Base-by-base conservation (phyloP, 2,797 vertebrate species). In the Alauda arvensis region DNA sequence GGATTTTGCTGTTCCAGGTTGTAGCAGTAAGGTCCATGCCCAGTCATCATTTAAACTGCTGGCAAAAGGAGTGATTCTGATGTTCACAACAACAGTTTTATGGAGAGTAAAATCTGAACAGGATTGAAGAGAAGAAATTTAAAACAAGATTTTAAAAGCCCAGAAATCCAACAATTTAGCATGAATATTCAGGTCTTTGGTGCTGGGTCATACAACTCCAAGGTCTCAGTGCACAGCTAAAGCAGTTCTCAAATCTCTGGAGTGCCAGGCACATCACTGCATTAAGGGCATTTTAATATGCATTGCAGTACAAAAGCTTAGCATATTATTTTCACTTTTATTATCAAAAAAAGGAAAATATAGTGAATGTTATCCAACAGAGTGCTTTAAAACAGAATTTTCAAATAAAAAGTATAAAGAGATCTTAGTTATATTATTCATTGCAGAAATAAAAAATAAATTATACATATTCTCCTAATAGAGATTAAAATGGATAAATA, bases 401-500 rank as follows among this genome's bases (percentile, higher is more conserved):
- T 93, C 53, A 70, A 91, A 90, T 83, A 60, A 85, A 86, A 78
- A 81, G 26, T 29, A 80, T 42, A 80, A 61, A 62, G 62, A 49
- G 15, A 69, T 84, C 83, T 94, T 71, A 91, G 89, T 90, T 95
- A 93, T 88, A 93, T 85, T 92, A 93, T 93, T 89, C 87, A 94
- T 91, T 90, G 86, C 91, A 85, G 78, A 95, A 95, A 93, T 83
- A 90, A 93, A 93, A 90, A 86, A 89, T 86, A 82, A 95, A 94
- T 92, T 93, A 94, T 94, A 88, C 76, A 92, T 78, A 66, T 24
- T 90, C 74, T 89, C 78, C 91, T 96, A 95, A 94, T 90, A 91
- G 91, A 94, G 92, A 94, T 96, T 96, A 95, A 93, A 94, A 94
- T 67, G 84, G 92, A 95, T 95, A 89, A 95, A 95, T 96, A 94